Percentiles rank a stretch among this genome's conserved stretches.
Evolutionary conservation across 37 sponge, comb jelly and placozoan genomes (phyloP).

Genomic region (Axinella damicornis): DNA sequence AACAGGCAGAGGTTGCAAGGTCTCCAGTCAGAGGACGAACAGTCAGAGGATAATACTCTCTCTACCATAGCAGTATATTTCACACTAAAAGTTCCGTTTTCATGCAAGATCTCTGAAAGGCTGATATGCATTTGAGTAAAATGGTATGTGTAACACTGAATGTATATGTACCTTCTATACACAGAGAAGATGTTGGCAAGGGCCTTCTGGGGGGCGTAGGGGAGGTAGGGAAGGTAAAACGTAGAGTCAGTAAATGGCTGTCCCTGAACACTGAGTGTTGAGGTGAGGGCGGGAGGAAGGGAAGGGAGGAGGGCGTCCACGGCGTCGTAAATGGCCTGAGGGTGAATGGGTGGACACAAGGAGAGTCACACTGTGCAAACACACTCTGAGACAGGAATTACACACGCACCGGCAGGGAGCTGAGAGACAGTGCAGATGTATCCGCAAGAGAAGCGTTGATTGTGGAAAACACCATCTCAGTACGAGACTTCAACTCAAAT

Average conservation of each 20-base stretch:
- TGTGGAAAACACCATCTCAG: neutral
- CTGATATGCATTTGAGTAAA: too few species aligned
- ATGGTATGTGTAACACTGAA: neutral
- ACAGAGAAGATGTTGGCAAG: conserved; percentile 55
- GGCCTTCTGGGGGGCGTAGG: conserved; percentile 73
- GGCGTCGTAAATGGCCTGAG: conserved; percentile 25
- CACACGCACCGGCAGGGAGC: conserved; percentile 9
- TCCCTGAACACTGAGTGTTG: conserved; percentile 2
- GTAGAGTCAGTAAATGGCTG: conserved; percentile 32
- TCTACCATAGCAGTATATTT: too few species aligned
- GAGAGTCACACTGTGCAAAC: conserved; percentile 30
- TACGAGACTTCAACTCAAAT: conserved; percentile 5
- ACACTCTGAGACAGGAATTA: conserved; percentile 12
- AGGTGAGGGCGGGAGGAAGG: neutral
- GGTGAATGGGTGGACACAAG: neutral
- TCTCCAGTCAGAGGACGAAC: too few species aligned
- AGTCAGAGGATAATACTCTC: too few species aligned
- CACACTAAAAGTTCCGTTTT: too few species aligned
- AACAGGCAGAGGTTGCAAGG: too few species aligned
- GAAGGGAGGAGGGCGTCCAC: conserved; percentile 20
- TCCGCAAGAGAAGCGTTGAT: conserved; percentile 5
- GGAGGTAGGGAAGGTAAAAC: conserved; percentile 48
- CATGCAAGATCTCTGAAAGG: too few species aligned
- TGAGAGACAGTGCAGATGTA: neutral
- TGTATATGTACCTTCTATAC: conserved; percentile 44